Evolutionary conservation across 2,113 vertebrate species (phyloP).

Genomic region (Phalacrocorax carbo): DNA sequence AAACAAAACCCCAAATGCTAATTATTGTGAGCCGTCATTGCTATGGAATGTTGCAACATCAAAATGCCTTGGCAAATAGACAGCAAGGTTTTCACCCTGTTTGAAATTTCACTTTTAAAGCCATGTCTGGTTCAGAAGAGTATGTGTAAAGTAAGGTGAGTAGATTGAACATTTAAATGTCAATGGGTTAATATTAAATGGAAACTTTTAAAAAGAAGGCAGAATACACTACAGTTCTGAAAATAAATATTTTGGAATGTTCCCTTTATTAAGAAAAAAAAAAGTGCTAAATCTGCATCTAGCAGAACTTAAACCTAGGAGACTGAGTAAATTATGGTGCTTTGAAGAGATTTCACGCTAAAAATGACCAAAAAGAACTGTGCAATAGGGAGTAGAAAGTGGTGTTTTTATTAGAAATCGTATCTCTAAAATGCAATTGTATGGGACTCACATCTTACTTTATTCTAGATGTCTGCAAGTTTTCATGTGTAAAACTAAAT

Average conservation of each 20-base stretch:
- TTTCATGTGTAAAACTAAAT: neutral
- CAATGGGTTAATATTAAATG: neutral
- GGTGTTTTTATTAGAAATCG: neutral
- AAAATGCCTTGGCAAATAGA: neutral
- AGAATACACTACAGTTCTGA: neutral
- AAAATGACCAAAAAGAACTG: neutral
- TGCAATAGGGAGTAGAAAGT: neutral
- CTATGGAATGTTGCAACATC: neutral
- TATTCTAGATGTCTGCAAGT: neutral
- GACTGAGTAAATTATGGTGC: neutral
- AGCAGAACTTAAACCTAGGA: neutral
- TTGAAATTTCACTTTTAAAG: neutral
- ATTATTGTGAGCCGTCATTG: neutral
- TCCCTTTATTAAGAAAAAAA: neutral
- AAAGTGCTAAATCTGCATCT: neutral
- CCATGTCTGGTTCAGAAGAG: neutral
- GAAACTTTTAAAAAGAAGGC: neutral
- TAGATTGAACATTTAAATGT: neutral
- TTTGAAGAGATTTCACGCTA: neutral
- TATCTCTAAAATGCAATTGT: neutral
- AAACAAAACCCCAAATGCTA: neutral
- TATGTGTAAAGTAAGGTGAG: neutral
- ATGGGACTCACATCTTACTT: neutral
- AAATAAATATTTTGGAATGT: neutral
- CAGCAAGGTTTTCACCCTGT: neutral